Evolutionary conservation across 2,888 invertebrate genomes (phyloP).

Genomic region (Pocota personata): DNA sequence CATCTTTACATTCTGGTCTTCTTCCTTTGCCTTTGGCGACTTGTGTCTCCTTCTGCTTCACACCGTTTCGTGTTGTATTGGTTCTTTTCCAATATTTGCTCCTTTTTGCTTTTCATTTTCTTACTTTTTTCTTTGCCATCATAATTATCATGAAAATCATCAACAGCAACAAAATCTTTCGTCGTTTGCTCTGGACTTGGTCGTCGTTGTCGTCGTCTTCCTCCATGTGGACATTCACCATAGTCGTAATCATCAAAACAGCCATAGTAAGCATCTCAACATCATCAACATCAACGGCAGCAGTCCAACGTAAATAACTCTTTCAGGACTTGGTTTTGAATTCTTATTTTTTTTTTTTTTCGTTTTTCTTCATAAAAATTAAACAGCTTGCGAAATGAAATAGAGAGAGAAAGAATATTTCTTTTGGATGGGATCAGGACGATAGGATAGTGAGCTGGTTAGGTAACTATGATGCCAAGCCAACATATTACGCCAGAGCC

Average conservation of each 20-base stretch:
- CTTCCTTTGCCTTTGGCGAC: conserved; percentile 19
- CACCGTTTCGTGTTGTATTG: conserved; percentile 17
- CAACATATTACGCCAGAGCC: background rate
- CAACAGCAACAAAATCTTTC: conserved; percentile 51
- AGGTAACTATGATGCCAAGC: background rate
- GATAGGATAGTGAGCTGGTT: background rate
- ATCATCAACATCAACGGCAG: conserved; percentile 36
- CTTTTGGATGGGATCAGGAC: background rate
- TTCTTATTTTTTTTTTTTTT: background rate
- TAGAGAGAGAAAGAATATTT: background rate
- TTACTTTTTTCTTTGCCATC: conserved; percentile 32
- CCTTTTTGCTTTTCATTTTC: background rate
- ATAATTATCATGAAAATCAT: conserved; percentile 68
- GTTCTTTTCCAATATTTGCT: conserved; percentile 27
- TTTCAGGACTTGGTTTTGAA: conserved; percentile 40
- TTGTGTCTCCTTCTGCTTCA: conserved; percentile 30
- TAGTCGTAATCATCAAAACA: conserved; percentile 44
- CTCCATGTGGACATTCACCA: conserved; percentile 35
- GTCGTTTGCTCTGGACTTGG: conserved; percentile 25
- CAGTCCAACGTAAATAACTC: conserved; percentile 58
- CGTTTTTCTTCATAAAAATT: background rate
- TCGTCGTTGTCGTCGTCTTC: conserved; percentile 4
- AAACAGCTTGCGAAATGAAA: background rate
- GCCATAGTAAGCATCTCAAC: conserved; percentile 29
- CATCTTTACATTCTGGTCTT: conserved; percentile 16